Base-by-base conservation (phyloP, 2,113 vertebrate genomes). In the Enhydra lutris region DNA sequence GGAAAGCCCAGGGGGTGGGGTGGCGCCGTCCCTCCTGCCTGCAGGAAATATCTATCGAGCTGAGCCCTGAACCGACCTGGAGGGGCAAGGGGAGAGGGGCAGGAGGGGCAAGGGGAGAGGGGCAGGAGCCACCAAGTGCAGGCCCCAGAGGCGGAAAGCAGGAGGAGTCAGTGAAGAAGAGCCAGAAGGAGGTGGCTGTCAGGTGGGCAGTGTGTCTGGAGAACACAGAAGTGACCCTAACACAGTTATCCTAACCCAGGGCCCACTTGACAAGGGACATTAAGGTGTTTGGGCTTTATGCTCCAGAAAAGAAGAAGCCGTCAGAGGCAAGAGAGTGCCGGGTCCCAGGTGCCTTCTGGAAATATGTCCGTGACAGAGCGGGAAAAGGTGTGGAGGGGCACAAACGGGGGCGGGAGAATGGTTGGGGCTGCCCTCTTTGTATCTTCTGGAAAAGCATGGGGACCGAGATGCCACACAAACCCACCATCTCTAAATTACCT, bases 151-250 rank as follows among this genome's bases (percentile, higher is more conserved):
- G 15, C 86, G 39, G 42, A 31, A 26, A 6, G 42, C 3, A 15
- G 24, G 69, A 73, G 12, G n/a, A 34, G 45, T 8, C 20, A 6
- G 11, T 21, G 23, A 42, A 31, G 39, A 21, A 69, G 45, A 61
- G 47, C 4, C 2, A 2, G 21, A 7, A 7, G 10, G 0, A 3
- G 15, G 2, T 1, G 4, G 50, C 10, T 5, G 3, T 42, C 15
- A 0, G 29, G 17, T 12, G 45, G 61, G 34, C 17, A 5, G 2
- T 2, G 6, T 52, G 63, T 79, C 78, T 80, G 10, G 52, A 80
- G 4, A 3, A 7, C 55, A 34, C 36, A 17, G 7, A 81, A 52
- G 6, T 8, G 42, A 4, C 42, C 23, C 67, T 31, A 13, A 52
- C 18, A 36, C 2, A 4, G 76, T 26, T 76, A 12, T 88, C 61